Evolutionary conservation across 2,797 vertebrate species (phyloP).

Genomic region (Eptatretus atami): DNA sequence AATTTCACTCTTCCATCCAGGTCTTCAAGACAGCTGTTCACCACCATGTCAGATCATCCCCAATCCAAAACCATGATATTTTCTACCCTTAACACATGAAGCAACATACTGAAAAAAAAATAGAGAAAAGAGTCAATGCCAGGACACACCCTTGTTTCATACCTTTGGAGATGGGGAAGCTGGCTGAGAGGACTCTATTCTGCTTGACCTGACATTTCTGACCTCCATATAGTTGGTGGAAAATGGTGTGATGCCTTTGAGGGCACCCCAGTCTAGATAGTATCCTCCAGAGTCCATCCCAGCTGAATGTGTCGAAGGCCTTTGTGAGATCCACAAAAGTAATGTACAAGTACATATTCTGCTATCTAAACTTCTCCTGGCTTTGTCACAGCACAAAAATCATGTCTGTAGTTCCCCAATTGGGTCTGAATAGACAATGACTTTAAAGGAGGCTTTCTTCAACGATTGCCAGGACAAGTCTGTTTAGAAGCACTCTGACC

Average conservation of each 20-base stretch:
- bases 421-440: not conserved
- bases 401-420: not conserved
- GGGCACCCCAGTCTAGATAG: not conserved
- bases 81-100: no score
- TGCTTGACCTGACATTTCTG: not conserved
- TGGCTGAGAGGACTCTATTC: no score
- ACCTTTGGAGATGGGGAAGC: no score
- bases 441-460: not conserved
- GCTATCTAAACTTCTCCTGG: not conserved
- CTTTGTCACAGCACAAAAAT: not conserved
- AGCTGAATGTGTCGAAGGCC: not conserved
- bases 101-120: no score
- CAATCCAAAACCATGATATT: no score
- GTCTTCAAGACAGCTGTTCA: no score
- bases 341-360: not conserved
- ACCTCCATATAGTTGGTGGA: not conserved
- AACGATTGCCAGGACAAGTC: not conserved
- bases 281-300: slow-evolving; percentile 1
- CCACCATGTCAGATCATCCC: no score
- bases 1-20: no score
- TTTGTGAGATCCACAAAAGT: not conserved
- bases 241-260: not conserved
- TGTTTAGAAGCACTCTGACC: not conserved
- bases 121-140: no score
- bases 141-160: no score